These are phyloP conservation scores for Mamestra brassicae DNA, from an alignment of 2,888 invertebrate genomes.

Conservation along the genomic window DNA sequence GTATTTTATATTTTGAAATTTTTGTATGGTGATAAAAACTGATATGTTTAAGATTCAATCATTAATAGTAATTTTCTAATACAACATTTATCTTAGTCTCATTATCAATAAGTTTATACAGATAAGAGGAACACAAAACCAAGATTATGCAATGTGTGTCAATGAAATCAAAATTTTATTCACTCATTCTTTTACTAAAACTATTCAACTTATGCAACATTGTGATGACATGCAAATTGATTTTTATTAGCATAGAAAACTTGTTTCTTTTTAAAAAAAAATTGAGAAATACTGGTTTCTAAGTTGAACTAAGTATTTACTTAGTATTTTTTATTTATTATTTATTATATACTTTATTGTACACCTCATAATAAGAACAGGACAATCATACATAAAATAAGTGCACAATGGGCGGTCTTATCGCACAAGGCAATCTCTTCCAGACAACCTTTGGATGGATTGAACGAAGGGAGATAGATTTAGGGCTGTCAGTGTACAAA, in stretches of 20 bases:
- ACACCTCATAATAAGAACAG: too few species aligned
- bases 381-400: too few species aligned
- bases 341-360: too few species aligned
- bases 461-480: too few species aligned
- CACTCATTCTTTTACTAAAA: background rate
- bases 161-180: conserved; percentile 2
- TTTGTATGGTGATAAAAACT: background rate
- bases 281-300: background rate
- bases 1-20: too few species aligned
- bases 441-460: too few species aligned
- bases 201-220: background rate
- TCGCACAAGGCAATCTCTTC: too few species aligned
- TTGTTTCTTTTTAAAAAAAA: background rate
- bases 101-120: conserved; percentile 7
- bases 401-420: too few species aligned
- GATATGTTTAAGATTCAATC: background rate
- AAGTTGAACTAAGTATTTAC: background rate
- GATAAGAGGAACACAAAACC: conserved; percentile 22
- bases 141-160: background rate
- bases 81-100: background rate
- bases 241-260: conserved; percentile 10
- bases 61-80: background rate
- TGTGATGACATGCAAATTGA: background rate
- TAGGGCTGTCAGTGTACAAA: too few species aligned
- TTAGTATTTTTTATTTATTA: too few species aligned